These are phyloP conservation scores for Rhagoletis zephyria DNA, from an alignment of 1,140 invertebrate species.

Conservation along the genomic window DNA sequence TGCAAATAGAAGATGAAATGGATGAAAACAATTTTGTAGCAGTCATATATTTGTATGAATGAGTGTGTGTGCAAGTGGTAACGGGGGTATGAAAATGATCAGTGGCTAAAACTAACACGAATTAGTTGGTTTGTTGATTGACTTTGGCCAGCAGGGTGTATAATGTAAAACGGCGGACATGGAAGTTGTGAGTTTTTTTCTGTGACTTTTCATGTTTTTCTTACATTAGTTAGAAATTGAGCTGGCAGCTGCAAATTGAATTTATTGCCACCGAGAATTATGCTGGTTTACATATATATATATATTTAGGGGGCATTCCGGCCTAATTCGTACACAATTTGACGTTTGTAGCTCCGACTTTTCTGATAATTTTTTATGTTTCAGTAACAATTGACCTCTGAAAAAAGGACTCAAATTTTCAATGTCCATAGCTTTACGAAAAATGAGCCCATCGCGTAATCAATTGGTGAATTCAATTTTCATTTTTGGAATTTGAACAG, in stretches of 20 bases:
- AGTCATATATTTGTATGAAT: neutral
- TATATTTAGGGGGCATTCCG: too few species aligned
- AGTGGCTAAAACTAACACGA: conserved; percentile 6
- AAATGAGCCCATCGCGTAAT: too few species aligned
- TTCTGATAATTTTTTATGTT: too few species aligned
- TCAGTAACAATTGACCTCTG: too few species aligned
- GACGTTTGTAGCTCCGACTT: too few species aligned
- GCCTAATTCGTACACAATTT: too few species aligned
- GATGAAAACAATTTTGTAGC: neutral
- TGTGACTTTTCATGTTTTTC: neutral
- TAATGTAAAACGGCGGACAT: neutral
- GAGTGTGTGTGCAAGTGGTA: neutral
- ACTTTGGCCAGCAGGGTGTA: neutral
- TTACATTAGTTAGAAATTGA: neutral
- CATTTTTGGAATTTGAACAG: too few species aligned
- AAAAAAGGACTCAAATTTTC: too few species aligned
- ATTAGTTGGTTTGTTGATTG: conserved; percentile 15
- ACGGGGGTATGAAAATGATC: neutral
- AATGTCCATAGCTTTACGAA: too few species aligned
- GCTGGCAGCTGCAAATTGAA: neutral
- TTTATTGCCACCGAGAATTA: neutral
- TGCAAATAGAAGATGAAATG: conserved; percentile 21
- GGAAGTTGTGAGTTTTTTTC: neutral
- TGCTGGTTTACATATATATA: neutral
- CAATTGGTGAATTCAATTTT: too few species aligned